These are phyloP conservation scores for Eupithecia inturbata DNA, from an alignment of 2,888 invertebrate genomes.

Conservation along the genomic window DNA sequence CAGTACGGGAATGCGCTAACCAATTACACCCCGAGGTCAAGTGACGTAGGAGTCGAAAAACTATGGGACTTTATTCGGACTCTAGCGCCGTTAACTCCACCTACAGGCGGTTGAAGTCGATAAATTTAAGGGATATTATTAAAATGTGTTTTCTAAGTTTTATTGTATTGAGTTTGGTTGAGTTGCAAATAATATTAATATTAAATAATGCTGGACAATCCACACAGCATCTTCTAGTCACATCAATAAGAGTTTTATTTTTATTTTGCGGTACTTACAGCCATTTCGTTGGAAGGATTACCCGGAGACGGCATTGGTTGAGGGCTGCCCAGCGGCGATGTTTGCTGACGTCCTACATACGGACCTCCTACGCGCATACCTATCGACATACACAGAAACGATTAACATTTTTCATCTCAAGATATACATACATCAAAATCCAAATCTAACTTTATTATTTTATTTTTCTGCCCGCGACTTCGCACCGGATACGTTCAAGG, in stretches of 20 bases:
- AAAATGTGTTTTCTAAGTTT: background rate
- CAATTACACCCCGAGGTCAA: no score
- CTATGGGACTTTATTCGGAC: no score
- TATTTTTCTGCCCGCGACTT: no score
- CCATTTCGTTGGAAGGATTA: constrained; percentile 72
- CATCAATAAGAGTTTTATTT: background rate
- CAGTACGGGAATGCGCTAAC: no score
- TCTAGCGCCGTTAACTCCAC: no score
- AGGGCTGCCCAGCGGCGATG: constrained; percentile 80
- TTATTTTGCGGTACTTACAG: constrained; percentile 58
- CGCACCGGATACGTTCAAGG: no score
- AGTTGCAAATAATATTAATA: background rate
- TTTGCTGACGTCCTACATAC: constrained; percentile 74
- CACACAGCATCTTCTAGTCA: no score
- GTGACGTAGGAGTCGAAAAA: no score
- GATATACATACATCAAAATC: background rate
- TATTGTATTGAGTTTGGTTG: background rate
- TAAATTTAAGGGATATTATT: no score
- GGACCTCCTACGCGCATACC: constrained; percentile 80
- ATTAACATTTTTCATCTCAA: background rate
- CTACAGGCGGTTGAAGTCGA: no score
- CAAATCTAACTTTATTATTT: no score
- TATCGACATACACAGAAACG: constrained; percentile 38
- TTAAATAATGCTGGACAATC: no score
- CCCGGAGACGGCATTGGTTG: constrained; percentile 81